Evolutionary conservation across 2,113 vertebrate species (phyloP), one percentile per base, ranked within the genome.

Genomic region (Columba janthina): DNA sequence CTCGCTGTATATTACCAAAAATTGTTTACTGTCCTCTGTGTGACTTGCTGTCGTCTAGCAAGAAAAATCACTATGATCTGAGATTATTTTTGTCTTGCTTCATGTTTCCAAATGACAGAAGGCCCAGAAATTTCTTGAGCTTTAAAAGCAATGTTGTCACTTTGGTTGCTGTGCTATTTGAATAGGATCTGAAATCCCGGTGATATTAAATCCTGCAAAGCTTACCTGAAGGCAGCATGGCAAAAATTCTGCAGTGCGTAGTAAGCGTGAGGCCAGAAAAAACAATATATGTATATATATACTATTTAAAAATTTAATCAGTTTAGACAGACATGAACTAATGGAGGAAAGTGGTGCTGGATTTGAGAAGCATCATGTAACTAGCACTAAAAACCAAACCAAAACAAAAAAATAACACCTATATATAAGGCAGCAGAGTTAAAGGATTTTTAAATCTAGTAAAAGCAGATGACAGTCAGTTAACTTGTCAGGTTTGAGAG

Each of bases 201-300:
- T 62, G 48, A 71, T 57, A 64, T 36, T 86, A 96, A 95, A 94
- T 72, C 56, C 83, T 72, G 75, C 64, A 90, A 77, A 88, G 65
- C 85, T 78, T 84, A 93, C 69, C 83, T 81, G 83, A 88, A 84
- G 78, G 56, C 51, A 67, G 69, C 38, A 74, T 40, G 32, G 50
- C 28, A 84, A 83, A 94, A 84, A 53, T 44, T 77, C 75, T 92
- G 46, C 83, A 78, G 61, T 24, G 25, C 50, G 16, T 15, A 57
- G 15, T 31, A 73, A 77, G 53, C 18, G 64, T 21, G 10, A 71
- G 9, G 48, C 50, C 19, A 86, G 72, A 11, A 77, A 26, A 5
- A 12, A 31, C 51, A 36, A 65, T 57, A 40, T 9, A 65, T 57
- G 36, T 9, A 71, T 34, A 6, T 6, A 16, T 32, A 31, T 32